These are phyloP conservation scores for Sphenopsis melanotis DNA, from an alignment of 2,797 vertebrate species.

Conservation along the genomic window DNA sequence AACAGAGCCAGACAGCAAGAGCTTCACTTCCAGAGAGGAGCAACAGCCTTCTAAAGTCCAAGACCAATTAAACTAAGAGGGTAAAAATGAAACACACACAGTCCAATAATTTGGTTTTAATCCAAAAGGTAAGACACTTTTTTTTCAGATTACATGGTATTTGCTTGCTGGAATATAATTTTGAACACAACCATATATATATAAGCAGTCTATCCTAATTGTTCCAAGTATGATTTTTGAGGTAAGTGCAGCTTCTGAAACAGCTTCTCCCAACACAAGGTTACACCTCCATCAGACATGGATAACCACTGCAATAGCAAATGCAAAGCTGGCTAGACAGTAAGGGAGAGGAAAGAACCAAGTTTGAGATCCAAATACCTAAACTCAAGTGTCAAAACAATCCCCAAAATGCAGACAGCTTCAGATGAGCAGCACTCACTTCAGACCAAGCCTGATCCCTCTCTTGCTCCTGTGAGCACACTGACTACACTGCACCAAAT, in stretches of 20 bases:
- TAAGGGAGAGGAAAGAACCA: not conserved
- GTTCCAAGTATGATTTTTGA: not conserved
- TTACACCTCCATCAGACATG: not conserved
- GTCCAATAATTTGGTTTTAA: not conserved
- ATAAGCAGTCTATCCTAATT: not conserved
- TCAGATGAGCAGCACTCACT: not conserved
- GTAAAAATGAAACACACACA: not conserved
- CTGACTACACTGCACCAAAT: not conserved
- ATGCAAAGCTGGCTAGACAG: rapidly evolving
- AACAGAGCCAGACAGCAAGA: not conserved
- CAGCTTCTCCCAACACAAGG: not conserved
- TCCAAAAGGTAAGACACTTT: not conserved
- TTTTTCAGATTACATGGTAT: not conserved
- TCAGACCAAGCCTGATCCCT: not conserved
- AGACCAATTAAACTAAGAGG: not conserved
- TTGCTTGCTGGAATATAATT: not conserved
- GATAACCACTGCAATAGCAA: not conserved
- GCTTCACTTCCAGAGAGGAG: not conserved
- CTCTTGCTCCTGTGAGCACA: rapidly evolving
- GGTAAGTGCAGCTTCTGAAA: not conserved
- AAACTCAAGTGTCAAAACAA: not conserved
- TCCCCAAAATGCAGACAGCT: not conserved
- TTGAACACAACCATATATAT: not conserved
- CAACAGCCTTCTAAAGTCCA: not conserved
- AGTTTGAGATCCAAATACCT: not conserved